Percentiles rank a stretch among this genome's conserved stretches.
Conservation (phyloP, 2,113 vertebrate genomes). For the Tichodroma muraria region DNA sequence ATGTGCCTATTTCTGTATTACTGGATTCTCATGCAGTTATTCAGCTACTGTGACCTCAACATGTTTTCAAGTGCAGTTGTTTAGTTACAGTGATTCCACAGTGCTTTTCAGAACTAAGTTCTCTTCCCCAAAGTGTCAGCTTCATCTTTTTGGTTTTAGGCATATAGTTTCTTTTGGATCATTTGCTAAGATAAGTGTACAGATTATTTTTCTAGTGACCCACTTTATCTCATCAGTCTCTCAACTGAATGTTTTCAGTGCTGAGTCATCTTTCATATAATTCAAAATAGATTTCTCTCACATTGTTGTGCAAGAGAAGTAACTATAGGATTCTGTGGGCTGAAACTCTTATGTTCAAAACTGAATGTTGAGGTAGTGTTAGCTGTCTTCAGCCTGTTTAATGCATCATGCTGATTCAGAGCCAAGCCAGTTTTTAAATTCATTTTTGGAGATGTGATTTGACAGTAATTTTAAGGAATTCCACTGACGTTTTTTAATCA, state of each 20-base stretch:
- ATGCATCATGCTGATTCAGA: not conserved
- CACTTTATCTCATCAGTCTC: not conserved
- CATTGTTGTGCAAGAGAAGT: not conserved
- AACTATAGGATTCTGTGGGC: not conserved
- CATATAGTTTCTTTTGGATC: not conserved
- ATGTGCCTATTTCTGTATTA: not conserved
- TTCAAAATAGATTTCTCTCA: constrained; percentile 11
- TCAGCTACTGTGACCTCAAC: not conserved
- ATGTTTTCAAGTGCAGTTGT: not conserved
- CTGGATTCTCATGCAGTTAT: not conserved
- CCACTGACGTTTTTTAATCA: not conserved
- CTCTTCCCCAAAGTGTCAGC: not conserved
- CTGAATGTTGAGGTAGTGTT: not conserved
- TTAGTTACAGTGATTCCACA: not conserved
- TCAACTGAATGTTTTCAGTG: not conserved
- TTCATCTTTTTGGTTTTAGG: not conserved
- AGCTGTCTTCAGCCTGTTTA: not conserved
- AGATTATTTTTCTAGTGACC: constrained; percentile 6
- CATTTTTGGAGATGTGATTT: not conserved
- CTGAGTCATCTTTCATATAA: not conserved
- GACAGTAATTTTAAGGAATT: not conserved
- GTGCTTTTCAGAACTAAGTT: not conserved
- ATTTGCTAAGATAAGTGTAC: not conserved
- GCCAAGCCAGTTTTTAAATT: not conserved
- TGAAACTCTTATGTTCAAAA: not conserved